A percentile compares a stretch with the other conserved stretches of the same genome.
Evolutionary conservation across 2,113 vertebrate genomes (phyloP).

Genomic region (Pteropus alecto): DNA sequence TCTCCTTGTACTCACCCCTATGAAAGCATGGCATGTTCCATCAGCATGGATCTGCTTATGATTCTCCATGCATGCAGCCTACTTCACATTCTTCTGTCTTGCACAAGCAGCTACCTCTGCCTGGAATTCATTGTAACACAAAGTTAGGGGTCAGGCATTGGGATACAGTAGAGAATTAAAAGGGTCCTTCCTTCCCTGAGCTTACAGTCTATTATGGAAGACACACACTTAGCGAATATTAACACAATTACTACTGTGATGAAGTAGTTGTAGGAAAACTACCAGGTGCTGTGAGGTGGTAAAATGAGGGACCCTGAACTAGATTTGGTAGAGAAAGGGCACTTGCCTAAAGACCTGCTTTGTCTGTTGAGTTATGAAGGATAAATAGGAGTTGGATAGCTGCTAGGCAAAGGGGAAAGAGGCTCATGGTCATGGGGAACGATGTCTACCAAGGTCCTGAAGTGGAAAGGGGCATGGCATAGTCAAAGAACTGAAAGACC

Average conservation of each 20-base stretch:
- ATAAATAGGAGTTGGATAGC: neutral
- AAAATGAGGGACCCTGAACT: neutral
- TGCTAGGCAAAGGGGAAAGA: neutral
- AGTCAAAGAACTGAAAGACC: neutral
- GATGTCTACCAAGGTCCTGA: neutral
- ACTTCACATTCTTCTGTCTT: neutral
- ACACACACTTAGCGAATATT: neutral
- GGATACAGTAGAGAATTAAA: neutral
- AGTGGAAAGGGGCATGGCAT: neutral
- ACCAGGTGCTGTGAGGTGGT: neutral
- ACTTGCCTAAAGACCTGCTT: neutral
- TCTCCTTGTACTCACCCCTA: neutral
- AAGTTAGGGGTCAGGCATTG: neutral
- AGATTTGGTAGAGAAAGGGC: neutral
- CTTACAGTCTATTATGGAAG: neutral
- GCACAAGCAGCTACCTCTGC: too few relatives aligned
- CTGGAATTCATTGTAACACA: neutral
- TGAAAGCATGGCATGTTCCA: neutral
- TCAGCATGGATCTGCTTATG: neutral
- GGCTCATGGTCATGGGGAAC: neutral
- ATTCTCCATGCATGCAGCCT: neutral
- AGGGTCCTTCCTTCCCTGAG: neutral
- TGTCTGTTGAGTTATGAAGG: neutral
- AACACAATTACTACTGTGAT: neutral
- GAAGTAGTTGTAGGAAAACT: neutral